Conservation (phyloP, 2,797 vertebrate genomes). For the Microctenopoma steveboyesi region DNA sequence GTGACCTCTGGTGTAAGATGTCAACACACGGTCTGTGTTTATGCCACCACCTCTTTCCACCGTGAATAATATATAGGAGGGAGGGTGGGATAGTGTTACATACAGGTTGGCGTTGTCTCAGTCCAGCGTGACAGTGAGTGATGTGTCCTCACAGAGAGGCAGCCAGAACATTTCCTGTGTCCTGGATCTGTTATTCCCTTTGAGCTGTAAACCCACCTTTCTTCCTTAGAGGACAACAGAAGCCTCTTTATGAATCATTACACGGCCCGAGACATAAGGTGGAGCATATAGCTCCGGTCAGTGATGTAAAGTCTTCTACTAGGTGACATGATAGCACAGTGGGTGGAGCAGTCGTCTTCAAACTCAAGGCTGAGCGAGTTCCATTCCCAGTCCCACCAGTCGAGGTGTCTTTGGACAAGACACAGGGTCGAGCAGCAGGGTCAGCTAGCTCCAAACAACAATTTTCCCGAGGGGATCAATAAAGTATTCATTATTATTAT, state of each 20-base stretch:
- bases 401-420: too few relatives aligned
- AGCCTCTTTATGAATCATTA: not conserved
- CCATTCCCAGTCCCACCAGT: too few relatives aligned
- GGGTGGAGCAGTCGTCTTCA: too few relatives aligned
- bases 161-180: not conserved
- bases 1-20: too few relatives aligned
- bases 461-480: too few relatives aligned
- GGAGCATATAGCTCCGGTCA: too few relatives aligned
- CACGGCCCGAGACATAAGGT: not conserved
- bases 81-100: constrained; percentile 11
- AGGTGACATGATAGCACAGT: too few relatives aligned
- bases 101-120: not conserved
- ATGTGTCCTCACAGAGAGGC: not conserved
- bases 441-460: too few relatives aligned
- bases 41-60: constrained; percentile 47
- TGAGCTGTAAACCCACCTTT: not conserved
- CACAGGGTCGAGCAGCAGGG: too few relatives aligned
- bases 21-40: not conserved
- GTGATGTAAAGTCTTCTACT: too few relatives aligned
- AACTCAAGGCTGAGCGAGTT: too few relatives aligned
- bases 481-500: too few relatives aligned
- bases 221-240: not conserved
- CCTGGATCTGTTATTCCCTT: not conserved
- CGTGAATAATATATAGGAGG: constrained; percentile 67
- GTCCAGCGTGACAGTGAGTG: not conserved